Base-by-base conservation (phyloP, 2,113 vertebrate species). In the Myanophis thanlyinensis region DNA sequence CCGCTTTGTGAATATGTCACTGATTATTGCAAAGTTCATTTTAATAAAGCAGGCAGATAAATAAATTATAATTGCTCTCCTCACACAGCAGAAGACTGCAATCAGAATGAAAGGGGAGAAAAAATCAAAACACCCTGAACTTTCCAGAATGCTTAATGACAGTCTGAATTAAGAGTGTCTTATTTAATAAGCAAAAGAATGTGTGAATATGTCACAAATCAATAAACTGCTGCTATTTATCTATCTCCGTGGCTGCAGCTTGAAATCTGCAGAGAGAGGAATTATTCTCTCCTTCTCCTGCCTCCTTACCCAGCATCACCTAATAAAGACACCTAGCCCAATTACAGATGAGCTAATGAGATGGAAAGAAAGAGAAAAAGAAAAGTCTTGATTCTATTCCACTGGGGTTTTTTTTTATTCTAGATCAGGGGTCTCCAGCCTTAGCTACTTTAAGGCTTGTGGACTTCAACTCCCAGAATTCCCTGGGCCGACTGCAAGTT, bases 1-100 rank as follows among this genome's bases (percentile, higher is more conserved):
- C 8, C 6, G 4, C 3, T 35, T 20, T 47, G 5, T 88, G 48
- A 88, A 40, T 52, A 73, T 73, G 30, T 88, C 87, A 51, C 85
- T 92, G 85, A 92, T 67, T 88, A 73, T 40, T 22, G 56, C 59
- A 92, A 88, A 67, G 59, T 86, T 89, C 85, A 90, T 90, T 47
- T n/a, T 44, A 87, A 90, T 47, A 92, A 90, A 52, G 27, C 80
- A 90, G 35, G 56, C 47, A 92, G 91, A 67, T 92, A 90, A 87
- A 93, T 90, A 89, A 44, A 91, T 87, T 35, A 59, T 73, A 86
- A 35, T 91, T 92, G 88, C 59, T 93, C 35, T 93, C 91, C 88
- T 92, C 48, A 73, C 35, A 87, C 30, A 30, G 40, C 12, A 49
- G 23, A 92, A 53, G 56, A 88, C 89, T 86, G 91, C 67, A 89